These are phyloP conservation scores for Drosophila rellima DNA, from an alignment of 2,888 invertebrate species.

Conservation along the genomic window DNA sequence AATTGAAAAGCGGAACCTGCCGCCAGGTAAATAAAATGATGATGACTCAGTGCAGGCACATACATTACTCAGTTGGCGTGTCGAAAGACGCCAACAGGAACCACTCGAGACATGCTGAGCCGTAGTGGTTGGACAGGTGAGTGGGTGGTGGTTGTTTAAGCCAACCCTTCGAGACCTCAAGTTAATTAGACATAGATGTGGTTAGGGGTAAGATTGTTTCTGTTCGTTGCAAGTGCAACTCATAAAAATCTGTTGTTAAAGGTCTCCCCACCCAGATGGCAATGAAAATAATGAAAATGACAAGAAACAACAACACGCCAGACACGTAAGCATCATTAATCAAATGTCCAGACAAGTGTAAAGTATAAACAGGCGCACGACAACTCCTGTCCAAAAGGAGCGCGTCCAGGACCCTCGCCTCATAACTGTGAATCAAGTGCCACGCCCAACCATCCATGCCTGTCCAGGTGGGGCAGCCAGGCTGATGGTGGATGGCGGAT, in stretches of 20 bases:
- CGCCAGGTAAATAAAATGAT: slow-evolving; percentile 2
- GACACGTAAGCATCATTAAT: slow-evolving; percentile 80
- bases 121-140: background rate
- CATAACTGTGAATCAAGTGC: slow-evolving; percentile 51
- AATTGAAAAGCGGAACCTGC: slow-evolving; percentile 17
- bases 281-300: slow-evolving; percentile 72
- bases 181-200: slow-evolving; percentile 57
- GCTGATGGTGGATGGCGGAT: slow-evolving; percentile 2
- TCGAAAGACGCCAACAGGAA: slow-evolving; percentile 33
- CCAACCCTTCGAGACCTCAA: slow-evolving; percentile 48
- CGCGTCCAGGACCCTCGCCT: slow-evolving; percentile 28
- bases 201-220: slow-evolving; percentile 1
- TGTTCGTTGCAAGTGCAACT: slow-evolving; percentile 34
- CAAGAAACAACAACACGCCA: slow-evolving; percentile 26
- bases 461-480: background rate
- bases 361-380: slow-evolving; percentile 59
- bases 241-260: slow-evolving; percentile 54
- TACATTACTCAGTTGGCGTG: slow-evolving; percentile 59
- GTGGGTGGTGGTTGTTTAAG: background rate
- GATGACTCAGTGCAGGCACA: slow-evolving; percentile 49
- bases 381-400: slow-evolving; percentile 31
- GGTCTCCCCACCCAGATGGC: slow-evolving; percentile 40
- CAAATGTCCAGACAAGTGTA: slow-evolving; percentile 82
- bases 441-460: slow-evolving; percentile 6
- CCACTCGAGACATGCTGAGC: slow-evolving; percentile 60